Percentiles rank a stretch among this genome's conserved stretches.
phyloP scores from a whole-genome alignment of 2,888 invertebrate genomes.

The Acanthacorydalis orientalis region DNA sequence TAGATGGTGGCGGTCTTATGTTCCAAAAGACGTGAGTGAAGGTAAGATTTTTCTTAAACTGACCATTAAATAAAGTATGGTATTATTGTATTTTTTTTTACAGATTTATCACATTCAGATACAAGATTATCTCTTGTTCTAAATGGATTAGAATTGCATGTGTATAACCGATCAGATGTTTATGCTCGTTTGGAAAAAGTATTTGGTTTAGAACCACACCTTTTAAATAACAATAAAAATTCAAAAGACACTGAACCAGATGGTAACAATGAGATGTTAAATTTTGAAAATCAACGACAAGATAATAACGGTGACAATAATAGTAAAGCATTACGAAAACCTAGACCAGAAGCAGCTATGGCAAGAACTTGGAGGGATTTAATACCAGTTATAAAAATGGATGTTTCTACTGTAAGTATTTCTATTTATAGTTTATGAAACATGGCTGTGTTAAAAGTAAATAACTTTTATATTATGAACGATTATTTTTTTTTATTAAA shows the following conservation, averaged over 20 bases:
- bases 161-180: conserved; percentile 80
- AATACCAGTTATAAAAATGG: conserved; percentile 90
- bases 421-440: background rate
- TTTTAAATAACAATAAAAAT: conserved; percentile 44
- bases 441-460: background rate
- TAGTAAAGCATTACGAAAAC: conserved; percentile 15
- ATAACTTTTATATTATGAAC: too few species aligned
- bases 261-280: conserved; percentile 38
- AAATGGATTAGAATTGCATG: conserved; percentile 88
- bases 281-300: conserved; percentile 32
- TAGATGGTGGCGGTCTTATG: conserved; percentile 93
- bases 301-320: background rate
- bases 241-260: conserved; percentile 34
- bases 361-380: conserved; percentile 88
- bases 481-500: too few species aligned
- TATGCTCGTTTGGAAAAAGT: conserved; percentile 76
- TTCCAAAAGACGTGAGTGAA: conserved; percentile 88
- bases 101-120: conserved; percentile 90
- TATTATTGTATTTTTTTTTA: conserved; percentile 15
- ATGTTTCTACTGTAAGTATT: conserved; percentile 60
- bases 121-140: conserved; percentile 79
- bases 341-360: conserved; percentile 64
- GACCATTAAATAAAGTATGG: background rate
- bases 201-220: conserved; percentile 67
- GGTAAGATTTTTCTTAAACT: conserved; percentile 33